Percentiles rank a stretch among this genome's conserved stretches.
Conservation (phyloP, 37 sponge, comb jelly and placozoan species). For the Theonella swinhoei region DNA sequence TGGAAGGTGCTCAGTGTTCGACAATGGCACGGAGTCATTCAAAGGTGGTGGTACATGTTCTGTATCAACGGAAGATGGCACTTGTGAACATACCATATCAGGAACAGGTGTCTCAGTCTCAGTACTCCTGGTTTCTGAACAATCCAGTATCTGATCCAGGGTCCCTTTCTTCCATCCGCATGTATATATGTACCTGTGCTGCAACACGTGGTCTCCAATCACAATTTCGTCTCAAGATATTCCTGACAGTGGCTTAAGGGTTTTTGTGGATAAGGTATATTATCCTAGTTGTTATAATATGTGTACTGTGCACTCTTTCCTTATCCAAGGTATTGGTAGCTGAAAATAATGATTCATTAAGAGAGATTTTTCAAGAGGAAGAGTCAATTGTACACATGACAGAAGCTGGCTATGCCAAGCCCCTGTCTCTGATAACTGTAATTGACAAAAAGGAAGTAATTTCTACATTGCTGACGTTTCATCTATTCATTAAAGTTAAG, state of each 20-base stretch:
- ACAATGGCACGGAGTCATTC: no score
- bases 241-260: not conserved
- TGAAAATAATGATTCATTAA: not conserved
- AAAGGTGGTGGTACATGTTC: no score
- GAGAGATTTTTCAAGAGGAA: not conserved
- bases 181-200: constrained; percentile 4
- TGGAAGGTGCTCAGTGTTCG: no score
- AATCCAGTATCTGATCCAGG: not conserved
- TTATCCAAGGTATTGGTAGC: not conserved
- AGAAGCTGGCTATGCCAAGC: not conserved
- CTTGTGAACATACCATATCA: no score
- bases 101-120: not conserved
- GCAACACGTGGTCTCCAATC: not conserved
- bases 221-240: not conserved
- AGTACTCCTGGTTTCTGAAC: not conserved
- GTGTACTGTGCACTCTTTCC: not conserved
- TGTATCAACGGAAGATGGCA: no score
- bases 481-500: not conserved
- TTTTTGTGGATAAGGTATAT: not conserved
- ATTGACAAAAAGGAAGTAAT: not conserved
- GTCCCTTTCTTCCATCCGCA: constrained; percentile 1
- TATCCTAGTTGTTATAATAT: no score
- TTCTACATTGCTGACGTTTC: not conserved
- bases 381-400: not conserved
- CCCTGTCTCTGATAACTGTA: not conserved